These are phyloP conservation scores for Fregata magnificens DNA, from an alignment of 2,113 vertebrate genomes.

Conservation along the genomic window DNA sequence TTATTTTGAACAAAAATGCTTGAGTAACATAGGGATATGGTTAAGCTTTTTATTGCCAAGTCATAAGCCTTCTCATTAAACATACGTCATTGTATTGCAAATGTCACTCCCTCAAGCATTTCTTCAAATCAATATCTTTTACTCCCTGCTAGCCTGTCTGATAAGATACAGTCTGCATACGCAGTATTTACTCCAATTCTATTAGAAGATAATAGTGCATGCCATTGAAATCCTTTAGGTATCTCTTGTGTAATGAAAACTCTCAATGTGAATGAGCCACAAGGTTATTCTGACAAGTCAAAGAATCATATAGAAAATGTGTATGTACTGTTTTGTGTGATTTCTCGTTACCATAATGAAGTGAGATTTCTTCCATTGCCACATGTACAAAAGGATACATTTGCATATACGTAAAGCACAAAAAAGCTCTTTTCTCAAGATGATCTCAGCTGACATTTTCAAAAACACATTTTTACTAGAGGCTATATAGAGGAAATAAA, in stretches of 20 bases:
- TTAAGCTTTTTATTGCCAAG: slow-evolving; percentile 52
- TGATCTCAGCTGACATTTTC: background rate
- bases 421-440: background rate
- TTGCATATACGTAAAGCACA: background rate
- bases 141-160: background rate
- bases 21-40: background rate
- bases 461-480: background rate
- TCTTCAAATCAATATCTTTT: slow-evolving; percentile 48
- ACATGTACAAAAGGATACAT: background rate
- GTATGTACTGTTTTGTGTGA: background rate
- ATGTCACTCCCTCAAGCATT: slow-evolving; percentile 42
- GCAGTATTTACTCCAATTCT: slow-evolving; percentile 10
- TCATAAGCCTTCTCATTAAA: slow-evolving; percentile 51
- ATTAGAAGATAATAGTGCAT: background rate
- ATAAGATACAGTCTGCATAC: slow-evolving; percentile 21
- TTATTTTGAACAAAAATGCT: slow-evolving; percentile 44
- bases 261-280: background rate
- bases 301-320: background rate
- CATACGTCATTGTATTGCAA: slow-evolving; percentile 23
- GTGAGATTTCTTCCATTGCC: background rate
- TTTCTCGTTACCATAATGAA: background rate
- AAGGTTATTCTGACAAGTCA: background rate
- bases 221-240: background rate
- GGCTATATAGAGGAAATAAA: background rate
- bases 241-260: background rate